Conservation (phyloP, 53 echinoderm and acorn worm genomes). For the Holothuria leucospilota region DNA sequence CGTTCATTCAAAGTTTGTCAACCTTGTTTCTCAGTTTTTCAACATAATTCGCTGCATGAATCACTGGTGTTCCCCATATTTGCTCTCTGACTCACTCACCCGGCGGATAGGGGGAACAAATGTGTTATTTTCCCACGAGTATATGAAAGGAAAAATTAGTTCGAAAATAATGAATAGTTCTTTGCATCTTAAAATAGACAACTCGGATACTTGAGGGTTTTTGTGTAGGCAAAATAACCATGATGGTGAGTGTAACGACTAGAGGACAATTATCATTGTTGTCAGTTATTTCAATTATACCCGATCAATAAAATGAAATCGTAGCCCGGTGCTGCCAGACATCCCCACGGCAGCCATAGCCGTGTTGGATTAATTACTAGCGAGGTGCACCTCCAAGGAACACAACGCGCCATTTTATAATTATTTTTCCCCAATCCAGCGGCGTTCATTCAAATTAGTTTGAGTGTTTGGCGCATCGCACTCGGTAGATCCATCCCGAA, state of each 20-base stretch:
- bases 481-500: too few species aligned
- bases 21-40: too few species aligned
- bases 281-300: slow-evolving; percentile 16
- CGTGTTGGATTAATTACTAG: too few species aligned
- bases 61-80: slow-evolving; percentile 37
- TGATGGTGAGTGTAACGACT: slow-evolving; percentile 1
- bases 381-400: too few species aligned
- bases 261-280: slow-evolving; percentile 31
- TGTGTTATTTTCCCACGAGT: slow-evolving; percentile 33
- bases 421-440: too few species aligned
- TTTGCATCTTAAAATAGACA: neutral
- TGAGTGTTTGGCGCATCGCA: too few species aligned
- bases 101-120: too few species aligned
- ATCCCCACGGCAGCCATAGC: slow-evolving; percentile 22
- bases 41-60: neutral
- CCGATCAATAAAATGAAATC: too few species aligned
- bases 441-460: too few species aligned
- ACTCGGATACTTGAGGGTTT: slow-evolving; percentile 23
- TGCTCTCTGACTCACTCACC: slow-evolving; percentile 22
- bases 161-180: neutral
- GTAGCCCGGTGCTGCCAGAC: slow-evolving; percentile 2
- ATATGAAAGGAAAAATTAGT: slow-evolving; percentile 13
- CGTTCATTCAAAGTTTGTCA: too few species aligned
- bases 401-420: too few species aligned
- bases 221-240: neutral